phyloP scores from a whole-genome alignment of 2,797 vertebrate species.

The Leptoclinus maculatus region DNA sequence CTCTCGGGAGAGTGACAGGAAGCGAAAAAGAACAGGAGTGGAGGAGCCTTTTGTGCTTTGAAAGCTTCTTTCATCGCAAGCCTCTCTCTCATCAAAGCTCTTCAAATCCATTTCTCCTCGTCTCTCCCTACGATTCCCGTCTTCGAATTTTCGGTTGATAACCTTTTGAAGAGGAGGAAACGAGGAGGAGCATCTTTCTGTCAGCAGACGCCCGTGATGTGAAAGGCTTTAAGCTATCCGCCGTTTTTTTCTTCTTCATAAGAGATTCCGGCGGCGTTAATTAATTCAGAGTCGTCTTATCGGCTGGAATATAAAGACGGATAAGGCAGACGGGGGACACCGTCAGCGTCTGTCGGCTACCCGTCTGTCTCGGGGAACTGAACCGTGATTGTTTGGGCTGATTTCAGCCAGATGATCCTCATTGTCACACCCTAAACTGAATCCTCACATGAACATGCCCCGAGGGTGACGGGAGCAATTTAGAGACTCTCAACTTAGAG shows the following conservation, averaged over 20 bases:
- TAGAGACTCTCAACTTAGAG: slow-evolving; percentile 59
- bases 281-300: slow-evolving; percentile 77
- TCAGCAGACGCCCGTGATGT: slow-evolving; percentile 55
- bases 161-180: slow-evolving; percentile 73
- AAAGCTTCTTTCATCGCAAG: slow-evolving; percentile 70
- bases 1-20: slow-evolving; percentile 47
- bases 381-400: slow-evolving; percentile 65
- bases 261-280: slow-evolving; percentile 62
- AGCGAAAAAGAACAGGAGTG: slow-evolving; percentile 43
- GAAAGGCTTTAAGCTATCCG: slow-evolving; percentile 62
- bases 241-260: neutral
- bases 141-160: slow-evolving; percentile 67
- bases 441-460: slow-evolving; percentile 65
- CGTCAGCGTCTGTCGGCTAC: slow-evolving; percentile 55
- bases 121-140: slow-evolving; percentile 67
- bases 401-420: slow-evolving; percentile 76
- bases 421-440: slow-evolving; percentile 73
- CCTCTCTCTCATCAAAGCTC: slow-evolving; percentile 38
- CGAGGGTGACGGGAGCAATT: slow-evolving; percentile 50
- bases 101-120: slow-evolving; percentile 69
- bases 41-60: slow-evolving; percentile 69
- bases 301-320: slow-evolving; percentile 61
- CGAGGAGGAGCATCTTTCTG: slow-evolving; percentile 68
- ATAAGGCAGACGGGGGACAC: slow-evolving; percentile 42
- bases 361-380: slow-evolving; percentile 51